phyloP scores from a whole-genome alignment of 1,140 invertebrate species.

The Marisa cornuarietis region DNA sequence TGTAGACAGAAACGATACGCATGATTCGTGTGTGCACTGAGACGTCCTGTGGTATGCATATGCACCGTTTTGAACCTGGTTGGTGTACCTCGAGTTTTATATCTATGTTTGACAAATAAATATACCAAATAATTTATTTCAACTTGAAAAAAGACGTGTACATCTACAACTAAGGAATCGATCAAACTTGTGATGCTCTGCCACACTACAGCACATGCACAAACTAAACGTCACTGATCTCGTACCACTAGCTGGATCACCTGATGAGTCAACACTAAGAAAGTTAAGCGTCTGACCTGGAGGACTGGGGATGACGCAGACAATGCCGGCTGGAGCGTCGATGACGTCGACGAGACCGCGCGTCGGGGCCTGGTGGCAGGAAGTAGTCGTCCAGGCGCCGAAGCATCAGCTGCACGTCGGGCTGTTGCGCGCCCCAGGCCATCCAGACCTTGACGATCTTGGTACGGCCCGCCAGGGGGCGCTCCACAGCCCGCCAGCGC shows the following conservation, averaged over 20 bases:
- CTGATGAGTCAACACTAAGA: no score
- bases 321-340: slow-evolving; percentile 19
- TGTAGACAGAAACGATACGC: no score
- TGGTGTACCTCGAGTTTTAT: no score
- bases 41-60: no score
- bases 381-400: slow-evolving; percentile 56
- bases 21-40: no score
- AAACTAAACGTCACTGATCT: slow-evolving; percentile 24
- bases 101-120: no score
- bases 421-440: slow-evolving; percentile 78
- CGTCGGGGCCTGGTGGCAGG: slow-evolving; percentile 46
- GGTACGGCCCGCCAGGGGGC: slow-evolving; percentile 75
- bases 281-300: slow-evolving; percentile 20
- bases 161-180: no score
- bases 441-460: slow-evolving; percentile 79
- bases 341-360: slow-evolving; percentile 46
- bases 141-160: no score
- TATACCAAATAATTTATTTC: no score
- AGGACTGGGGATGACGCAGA: slow-evolving; percentile 30
- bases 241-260: no score
- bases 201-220: slow-evolving; percentile 4
- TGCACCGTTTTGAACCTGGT: no score
- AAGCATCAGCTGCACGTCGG: slow-evolving; percentile 72
- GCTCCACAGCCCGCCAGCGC: slow-evolving; percentile 73
- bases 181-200: no score